Percentiles rank a stretch among this genome's conserved stretches.
These are phyloP conservation scores for Athalia rosae DNA, from an alignment of 2,888 invertebrate species.

Conservation along the genomic window DNA sequence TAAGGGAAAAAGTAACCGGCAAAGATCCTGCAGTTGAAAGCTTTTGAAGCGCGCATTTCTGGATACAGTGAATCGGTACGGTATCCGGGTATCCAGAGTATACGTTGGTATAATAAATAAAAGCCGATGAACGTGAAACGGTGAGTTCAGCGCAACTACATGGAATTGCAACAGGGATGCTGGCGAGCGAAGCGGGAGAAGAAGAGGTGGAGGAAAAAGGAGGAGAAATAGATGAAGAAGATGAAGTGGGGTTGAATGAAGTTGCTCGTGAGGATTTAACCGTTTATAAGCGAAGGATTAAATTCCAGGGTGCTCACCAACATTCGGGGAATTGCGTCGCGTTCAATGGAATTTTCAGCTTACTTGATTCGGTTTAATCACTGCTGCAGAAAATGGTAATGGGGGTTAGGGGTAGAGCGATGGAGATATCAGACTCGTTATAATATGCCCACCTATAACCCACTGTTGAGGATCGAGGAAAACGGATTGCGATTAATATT, in stretches of 20 bases:
- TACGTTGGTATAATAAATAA: too few species aligned
- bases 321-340: background rate
- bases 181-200: background rate
- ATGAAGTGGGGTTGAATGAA: conserved; percentile 18
- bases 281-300: conserved; percentile 19
- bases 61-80: too few species aligned
- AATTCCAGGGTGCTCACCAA: background rate
- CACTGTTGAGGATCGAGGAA: background rate
- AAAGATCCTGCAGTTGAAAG: too few species aligned
- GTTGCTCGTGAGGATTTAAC: background rate
- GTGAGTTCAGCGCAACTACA: background rate
- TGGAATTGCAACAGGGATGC: background rate
- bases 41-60: too few species aligned
- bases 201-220: background rate
- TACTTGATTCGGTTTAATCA: conserved; percentile 33
- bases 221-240: background rate
- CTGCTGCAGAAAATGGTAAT: background rate
- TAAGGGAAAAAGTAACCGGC: too few species aligned
- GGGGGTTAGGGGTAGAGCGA: background rate
- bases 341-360: conserved; percentile 14
- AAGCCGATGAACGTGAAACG: too few species aligned
- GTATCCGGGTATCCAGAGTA: too few species aligned
- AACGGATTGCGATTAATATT: conserved; percentile 3
- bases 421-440: conserved; percentile 10
- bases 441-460: too few species aligned